Evolutionary conservation across 2,113 vertebrate species (phyloP).

Genomic region (Dicaeum eximium): DNA sequence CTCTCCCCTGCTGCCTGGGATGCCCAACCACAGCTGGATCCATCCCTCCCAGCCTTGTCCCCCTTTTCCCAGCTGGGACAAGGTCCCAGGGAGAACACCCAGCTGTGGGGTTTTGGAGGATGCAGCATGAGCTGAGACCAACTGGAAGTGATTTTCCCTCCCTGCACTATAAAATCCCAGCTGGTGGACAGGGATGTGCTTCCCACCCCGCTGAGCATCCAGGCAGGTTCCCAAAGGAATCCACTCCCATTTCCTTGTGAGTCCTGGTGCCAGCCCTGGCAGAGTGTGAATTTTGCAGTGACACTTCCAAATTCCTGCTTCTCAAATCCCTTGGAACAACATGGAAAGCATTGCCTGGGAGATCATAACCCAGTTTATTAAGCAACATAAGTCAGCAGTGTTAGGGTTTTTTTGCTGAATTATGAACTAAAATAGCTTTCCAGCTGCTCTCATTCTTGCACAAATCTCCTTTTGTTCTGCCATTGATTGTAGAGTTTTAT

Average conservation of each 20-base stretch:
- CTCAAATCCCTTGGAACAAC: not conserved
- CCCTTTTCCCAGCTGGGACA: not conserved
- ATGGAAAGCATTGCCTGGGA: not conserved
- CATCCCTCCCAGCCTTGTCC: not conserved
- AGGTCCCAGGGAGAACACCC: fast-evolving
- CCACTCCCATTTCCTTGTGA: not conserved
- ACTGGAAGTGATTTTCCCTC: too few relatives aligned
- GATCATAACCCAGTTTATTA: not conserved
- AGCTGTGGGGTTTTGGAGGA: not conserved
- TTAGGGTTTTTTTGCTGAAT: not conserved
- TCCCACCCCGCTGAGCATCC: not conserved
- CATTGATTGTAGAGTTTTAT: constrained; percentile 17
- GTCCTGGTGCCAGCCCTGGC: not conserved
- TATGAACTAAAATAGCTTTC: not conserved
- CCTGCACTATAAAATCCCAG: not conserved
- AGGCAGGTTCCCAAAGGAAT: not conserved
- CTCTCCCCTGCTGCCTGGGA: not conserved
- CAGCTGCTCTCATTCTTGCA: not conserved
- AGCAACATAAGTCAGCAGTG: not conserved
- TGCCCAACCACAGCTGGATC: not conserved
- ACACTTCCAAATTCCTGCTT: not conserved
- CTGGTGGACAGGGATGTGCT: fast-evolving
- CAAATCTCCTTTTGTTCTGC: not conserved
- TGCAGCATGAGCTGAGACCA: not conserved
- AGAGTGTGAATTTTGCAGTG: not conserved